phyloP scores from a whole-genome alignment of 2,113 vertebrate genomes.

The Gnathonemus echidnorhynchus region DNA sequence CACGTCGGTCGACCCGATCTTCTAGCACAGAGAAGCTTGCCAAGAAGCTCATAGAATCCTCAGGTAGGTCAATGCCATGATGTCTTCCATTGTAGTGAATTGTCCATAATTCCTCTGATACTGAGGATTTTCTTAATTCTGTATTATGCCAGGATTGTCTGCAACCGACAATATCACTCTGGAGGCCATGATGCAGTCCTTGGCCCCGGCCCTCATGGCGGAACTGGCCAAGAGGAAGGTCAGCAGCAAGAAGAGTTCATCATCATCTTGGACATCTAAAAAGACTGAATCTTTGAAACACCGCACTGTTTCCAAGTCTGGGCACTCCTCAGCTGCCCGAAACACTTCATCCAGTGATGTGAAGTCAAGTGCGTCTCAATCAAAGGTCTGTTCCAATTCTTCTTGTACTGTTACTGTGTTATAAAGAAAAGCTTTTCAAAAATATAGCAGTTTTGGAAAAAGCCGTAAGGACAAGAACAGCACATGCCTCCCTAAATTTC shows the following conservation, averaged over 20 bases:
- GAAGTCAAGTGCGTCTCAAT: background rate
- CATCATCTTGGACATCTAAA: background rate
- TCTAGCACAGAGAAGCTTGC: conserved; percentile 53
- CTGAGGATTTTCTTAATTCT: conserved; percentile 28
- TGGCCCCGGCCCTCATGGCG: conserved; percentile 46
- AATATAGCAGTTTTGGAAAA: background rate
- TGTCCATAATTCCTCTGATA: background rate
- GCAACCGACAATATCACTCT: conserved; percentile 34
- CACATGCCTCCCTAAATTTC: background rate
- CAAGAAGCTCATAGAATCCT: conserved; percentile 52
- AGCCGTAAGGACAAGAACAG: background rate
- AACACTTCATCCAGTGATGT: background rate
- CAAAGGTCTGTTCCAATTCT: background rate
- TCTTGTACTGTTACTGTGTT: background rate
- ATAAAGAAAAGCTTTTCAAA: background rate
- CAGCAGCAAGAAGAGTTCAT: conserved; percentile 3
- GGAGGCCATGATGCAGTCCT: conserved; percentile 42
- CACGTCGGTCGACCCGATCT: conserved; percentile 41
- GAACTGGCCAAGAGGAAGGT: conserved; percentile 47
- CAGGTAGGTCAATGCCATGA: conserved; percentile 48
- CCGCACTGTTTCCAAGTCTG: background rate
- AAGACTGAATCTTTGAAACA: background rate
- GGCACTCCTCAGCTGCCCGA: background rate
- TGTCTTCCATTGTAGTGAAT: background rate
- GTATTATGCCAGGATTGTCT: conserved; percentile 31